Conservation (phyloP, 2,797 vertebrate genomes). For the Prunella strophiata region DNA sequence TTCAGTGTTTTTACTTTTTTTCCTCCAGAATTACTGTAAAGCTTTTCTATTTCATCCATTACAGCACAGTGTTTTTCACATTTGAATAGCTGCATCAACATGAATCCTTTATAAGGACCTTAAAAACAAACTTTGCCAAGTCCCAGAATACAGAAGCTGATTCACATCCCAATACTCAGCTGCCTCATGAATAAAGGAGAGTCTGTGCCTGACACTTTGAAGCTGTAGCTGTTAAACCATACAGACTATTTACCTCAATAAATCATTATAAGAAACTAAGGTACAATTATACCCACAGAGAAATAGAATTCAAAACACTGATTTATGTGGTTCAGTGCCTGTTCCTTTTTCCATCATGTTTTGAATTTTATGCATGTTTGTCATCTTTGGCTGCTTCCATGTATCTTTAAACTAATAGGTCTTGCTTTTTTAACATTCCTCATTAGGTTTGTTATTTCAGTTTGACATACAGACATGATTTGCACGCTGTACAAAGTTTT, state of each 20-base stretch:
- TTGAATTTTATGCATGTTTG: conserved; percentile 83
- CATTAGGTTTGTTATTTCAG: conserved; percentile 82
- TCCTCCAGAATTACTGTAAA: conserved; percentile 77
- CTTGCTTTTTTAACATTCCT: conserved; percentile 79
- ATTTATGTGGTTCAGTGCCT: conserved; percentile 82
- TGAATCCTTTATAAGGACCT: conserved; percentile 84
- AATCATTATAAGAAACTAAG: conserved; percentile 87
- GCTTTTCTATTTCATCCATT: conserved; percentile 81
- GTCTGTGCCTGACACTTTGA: conserved; percentile 83
- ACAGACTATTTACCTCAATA: conserved; percentile 88
- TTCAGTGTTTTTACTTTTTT: conserved; percentile 79
- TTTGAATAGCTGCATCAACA: conserved; percentile 84
- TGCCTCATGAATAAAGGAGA: conserved; percentile 84
- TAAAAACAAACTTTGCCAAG: conserved; percentile 85
- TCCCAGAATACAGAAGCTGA: conserved; percentile 84
- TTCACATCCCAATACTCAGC: conserved; percentile 82
- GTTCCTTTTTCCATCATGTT: conserved; percentile 80
- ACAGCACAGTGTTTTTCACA: conserved; percentile 79
- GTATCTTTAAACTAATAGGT: conserved; percentile 83
- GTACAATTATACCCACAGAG: conserved; percentile 85
- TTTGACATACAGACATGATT: conserved; percentile 79
- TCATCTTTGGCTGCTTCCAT: conserved; percentile 82
- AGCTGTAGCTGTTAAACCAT: conserved; percentile 86
- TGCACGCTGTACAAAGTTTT: conserved; percentile 76
- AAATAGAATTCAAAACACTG: conserved; percentile 83